phyloP scores from a whole-genome alignment of 2,797 vertebrate species.

The Myripristis murdjan region DNA sequence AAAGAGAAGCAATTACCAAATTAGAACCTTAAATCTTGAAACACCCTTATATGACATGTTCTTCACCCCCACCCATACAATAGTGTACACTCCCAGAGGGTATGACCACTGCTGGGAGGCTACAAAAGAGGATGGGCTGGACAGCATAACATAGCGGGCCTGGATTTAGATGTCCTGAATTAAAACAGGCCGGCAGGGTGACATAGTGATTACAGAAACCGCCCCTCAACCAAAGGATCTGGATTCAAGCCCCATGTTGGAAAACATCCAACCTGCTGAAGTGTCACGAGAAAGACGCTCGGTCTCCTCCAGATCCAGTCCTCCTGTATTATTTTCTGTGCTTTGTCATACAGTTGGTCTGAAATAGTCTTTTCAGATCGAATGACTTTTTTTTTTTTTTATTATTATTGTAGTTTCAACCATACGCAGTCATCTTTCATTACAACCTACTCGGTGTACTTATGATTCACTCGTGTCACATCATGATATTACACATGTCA shows the following conservation, averaged over 20 bases:
- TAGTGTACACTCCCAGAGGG: constrained; percentile 36
- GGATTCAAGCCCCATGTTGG: neutral
- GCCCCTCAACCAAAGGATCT: neutral
- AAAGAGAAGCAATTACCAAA: constrained; percentile 47
- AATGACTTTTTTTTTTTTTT: constrained; percentile 22
- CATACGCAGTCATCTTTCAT: constrained; percentile 2
- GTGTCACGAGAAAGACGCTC: neutral
- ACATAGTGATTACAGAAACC: constrained; percentile 29
- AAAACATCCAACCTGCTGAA: neutral
- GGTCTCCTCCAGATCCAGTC: neutral
- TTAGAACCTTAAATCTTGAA: constrained; percentile 48
- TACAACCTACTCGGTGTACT: constrained; percentile 17
- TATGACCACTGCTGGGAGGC: constrained; percentile 1
- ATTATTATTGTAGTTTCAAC: constrained; percentile 7
- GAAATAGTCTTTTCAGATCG: constrained; percentile 19
- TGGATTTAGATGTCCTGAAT: neutral
- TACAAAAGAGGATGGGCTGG: neutral
- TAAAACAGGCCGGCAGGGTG: constrained; percentile 27
- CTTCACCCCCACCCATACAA: constrained; percentile 24
- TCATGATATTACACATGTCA: constrained; percentile 26
- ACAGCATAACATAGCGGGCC: constrained; percentile 7
- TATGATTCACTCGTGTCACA: constrained; percentile 22
- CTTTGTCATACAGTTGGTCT: constrained; percentile 1
- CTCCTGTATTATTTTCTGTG: neutral
- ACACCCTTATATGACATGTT: constrained; percentile 17